Evolutionary conservation across 1,140 invertebrate species (phyloP).

Genomic region (Melanaphis sacchari): DNA sequence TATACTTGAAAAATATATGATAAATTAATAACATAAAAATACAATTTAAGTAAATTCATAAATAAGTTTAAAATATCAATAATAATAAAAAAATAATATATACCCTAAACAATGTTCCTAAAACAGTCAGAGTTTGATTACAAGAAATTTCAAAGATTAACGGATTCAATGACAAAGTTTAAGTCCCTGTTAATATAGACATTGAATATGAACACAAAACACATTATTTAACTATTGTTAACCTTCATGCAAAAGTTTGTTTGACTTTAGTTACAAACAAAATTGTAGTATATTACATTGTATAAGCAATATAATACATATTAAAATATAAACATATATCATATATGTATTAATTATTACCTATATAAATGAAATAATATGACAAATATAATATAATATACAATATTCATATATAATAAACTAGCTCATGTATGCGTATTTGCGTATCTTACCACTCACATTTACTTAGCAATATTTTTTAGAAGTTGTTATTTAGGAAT

Average conservation of each 20-base stretch:
- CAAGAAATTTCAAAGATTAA: background rate
- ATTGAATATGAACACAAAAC: background rate
- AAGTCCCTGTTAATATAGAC: background rate
- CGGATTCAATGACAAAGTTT: background rate
- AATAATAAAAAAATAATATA: background rate
- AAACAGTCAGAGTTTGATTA: background rate
- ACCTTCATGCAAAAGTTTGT: slow-evolving; percentile 3
- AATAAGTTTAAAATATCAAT: background rate
- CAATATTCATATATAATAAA: background rate
- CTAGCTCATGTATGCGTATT: background rate
- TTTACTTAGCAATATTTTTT: too few relatives aligned
- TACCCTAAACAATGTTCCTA: background rate
- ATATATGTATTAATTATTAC: background rate
- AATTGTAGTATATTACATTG: background rate
- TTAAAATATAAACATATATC: background rate
- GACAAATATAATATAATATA: background rate
- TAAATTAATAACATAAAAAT: background rate
- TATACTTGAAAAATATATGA: background rate
- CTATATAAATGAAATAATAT: background rate
- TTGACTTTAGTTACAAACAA: background rate
- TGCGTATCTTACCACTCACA: background rate
- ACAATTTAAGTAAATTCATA: slow-evolving; percentile 7
- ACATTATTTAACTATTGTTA: background rate
- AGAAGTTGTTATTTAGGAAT: background rate
- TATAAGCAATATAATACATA: background rate